Evolutionary conservation across 2,888 invertebrate species (phyloP).

Genomic region (Lutraria lutraria): DNA sequence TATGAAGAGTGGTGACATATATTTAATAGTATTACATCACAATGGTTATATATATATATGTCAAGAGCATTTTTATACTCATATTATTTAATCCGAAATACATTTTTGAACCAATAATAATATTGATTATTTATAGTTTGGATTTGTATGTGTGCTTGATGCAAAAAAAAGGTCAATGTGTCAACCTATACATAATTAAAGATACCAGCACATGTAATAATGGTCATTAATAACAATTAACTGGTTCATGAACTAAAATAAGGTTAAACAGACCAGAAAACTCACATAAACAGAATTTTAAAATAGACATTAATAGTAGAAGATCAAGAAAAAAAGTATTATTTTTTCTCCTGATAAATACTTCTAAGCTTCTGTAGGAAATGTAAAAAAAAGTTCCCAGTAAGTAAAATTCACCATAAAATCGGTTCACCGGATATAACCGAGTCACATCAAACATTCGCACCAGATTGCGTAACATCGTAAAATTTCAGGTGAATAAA

Average conservation of each 20-base stretch:
- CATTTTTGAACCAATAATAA: too few species aligned
- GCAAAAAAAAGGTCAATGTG: too few species aligned
- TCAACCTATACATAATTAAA: too few species aligned
- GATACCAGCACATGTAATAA: too few species aligned
- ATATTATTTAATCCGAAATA: too few species aligned
- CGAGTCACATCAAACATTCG: conserved; percentile 1
- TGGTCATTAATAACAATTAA: too few species aligned
- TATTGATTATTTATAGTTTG: too few species aligned
- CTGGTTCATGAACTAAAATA: not conserved
- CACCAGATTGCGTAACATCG: conserved; percentile 9
- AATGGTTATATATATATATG: not conserved
- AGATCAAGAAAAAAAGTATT: not conserved
- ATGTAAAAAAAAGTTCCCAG: not conserved
- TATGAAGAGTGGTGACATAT: not conserved
- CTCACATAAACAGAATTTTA: conserved; percentile 1
- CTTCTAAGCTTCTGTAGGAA: conserved; percentile 13
- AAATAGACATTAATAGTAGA: not conserved
- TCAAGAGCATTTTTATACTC: too few species aligned
- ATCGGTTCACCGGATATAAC: not conserved
- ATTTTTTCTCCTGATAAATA: not conserved
- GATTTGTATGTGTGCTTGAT: too few species aligned
- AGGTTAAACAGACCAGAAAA: not conserved
- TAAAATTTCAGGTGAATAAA: conserved; percentile 22
- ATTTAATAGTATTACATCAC: not conserved
- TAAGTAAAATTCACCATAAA: conserved; percentile 17